phyloP scores from a whole-genome alignment of 1,140 invertebrate genomes.

The Cydia fagiglandana region DNA sequence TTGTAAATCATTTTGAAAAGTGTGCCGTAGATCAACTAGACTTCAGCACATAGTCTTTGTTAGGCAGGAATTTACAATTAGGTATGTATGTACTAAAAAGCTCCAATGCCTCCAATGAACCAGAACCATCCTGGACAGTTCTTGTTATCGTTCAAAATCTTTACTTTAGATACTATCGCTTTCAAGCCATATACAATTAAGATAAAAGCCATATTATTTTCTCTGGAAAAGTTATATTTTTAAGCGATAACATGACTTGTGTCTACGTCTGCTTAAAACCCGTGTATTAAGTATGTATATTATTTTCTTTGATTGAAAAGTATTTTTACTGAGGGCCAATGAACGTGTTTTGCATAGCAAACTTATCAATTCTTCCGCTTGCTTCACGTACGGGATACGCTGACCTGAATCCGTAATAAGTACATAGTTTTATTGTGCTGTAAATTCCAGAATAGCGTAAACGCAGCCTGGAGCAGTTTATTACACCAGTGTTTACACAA shows the following conservation, averaged over 20 bases:
- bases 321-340: background rate
- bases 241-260: too few relatives aligned
- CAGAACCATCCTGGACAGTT: too few relatives aligned
- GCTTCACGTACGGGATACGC: conserved; percentile 39
- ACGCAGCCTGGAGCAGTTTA: conserved; percentile 32
- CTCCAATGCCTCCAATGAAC: too few relatives aligned
- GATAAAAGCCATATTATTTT: too few relatives aligned
- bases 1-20: background rate
- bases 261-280: background rate
- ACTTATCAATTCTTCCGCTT: conserved; percentile 27
- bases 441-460: conserved; percentile 46
- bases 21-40: too few relatives aligned
- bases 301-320: background rate
- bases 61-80: too few relatives aligned
- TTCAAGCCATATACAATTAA: too few relatives aligned
- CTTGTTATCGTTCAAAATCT: too few relatives aligned
- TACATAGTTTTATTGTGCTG: conserved; percentile 56
- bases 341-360: conserved; percentile 11
- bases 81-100: too few relatives aligned
- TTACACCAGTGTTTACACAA: conserved; percentile 24
- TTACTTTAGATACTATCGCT: too few relatives aligned
- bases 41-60: too few relatives aligned
- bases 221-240: too few relatives aligned
- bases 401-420: conserved; percentile 39
- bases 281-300: background rate